Evolutionary conservation across 2,888 invertebrate genomes (phyloP), one percentile per base, ranked within the genome.

Genomic region (Ochropacha duplaris): DNA sequence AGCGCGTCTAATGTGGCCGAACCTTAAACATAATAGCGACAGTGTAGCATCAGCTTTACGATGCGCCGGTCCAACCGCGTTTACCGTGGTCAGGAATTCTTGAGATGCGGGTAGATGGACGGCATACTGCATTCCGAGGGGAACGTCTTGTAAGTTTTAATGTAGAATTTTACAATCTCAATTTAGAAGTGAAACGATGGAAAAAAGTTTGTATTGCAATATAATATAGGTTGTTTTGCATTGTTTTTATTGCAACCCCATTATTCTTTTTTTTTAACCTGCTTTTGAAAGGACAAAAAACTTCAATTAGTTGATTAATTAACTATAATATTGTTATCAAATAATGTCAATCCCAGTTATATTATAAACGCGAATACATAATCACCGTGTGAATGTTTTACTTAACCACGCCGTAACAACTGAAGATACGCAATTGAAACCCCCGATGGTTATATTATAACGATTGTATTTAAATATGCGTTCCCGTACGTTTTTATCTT

Each of bases 1-100:
- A 91, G 83, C 86, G 84, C 81, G 74, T 83, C 76, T 86, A 88
- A 86, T 87, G 84, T 84, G 83, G 81, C 77, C 74, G 66, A 71
- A 69, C 71, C 81, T 74, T 77, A 77, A 83, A 81, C 76, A 68
- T 65, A 69, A 36, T 36, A 16, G 44, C 44, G 16, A 19, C 9
- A 19, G 44, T 44, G 44, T 44, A 44, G 64, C 66, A 61, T 57
- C 58, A 51, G 58, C 50, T 63, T 61, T 58, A 65, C 11, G 52
- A 34, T 52, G 52, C 31, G 26, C 28, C 28, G 34, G 31, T 16
- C 19, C 19, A 52, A 34, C 19, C 68, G 74, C 74, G 74, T 77
- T 78, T 76, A 79, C 72, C 65, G 64, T 64, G 74, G 69, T 65
- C 64, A 70, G 75, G 72, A 78, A 86, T 86, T 84, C 83, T 77